Conservation (phyloP, 2,888 invertebrate genomes). For the Standfussiana lucernea region DNA sequence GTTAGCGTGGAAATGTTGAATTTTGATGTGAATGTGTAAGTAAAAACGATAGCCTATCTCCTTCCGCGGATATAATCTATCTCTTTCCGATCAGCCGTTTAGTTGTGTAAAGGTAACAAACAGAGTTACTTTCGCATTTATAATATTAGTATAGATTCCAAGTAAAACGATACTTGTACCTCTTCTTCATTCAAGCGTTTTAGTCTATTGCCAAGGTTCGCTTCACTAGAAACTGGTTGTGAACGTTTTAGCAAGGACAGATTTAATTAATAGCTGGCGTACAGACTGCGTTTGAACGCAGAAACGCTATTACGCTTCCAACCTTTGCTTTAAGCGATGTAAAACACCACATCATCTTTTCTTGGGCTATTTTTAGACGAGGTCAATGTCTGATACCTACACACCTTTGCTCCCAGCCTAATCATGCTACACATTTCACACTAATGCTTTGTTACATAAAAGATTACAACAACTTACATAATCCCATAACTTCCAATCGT, state of each 20-base stretch:
- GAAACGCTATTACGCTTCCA: constrained; percentile 31
- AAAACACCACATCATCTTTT: constrained; percentile 34
- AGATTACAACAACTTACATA: constrained; percentile 40
- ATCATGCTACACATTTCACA: constrained; percentile 18
- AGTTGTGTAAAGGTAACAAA: neutral
- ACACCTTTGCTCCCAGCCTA: constrained; percentile 21
- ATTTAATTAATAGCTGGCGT: constrained; percentile 49
- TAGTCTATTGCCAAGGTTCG: constrained; percentile 56
- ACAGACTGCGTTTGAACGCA: constrained; percentile 35
- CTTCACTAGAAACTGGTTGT: constrained; percentile 57
- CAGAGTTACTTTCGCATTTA: neutral
- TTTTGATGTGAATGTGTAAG: too few species aligned
- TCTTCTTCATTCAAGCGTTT: constrained; percentile 56
- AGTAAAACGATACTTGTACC: constrained; percentile 31
- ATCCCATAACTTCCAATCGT: constrained; percentile 37
- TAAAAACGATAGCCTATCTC: too few species aligned
- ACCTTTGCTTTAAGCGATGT: constrained; percentile 25
- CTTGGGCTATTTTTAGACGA: constrained; percentile 46
- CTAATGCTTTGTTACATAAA: constrained; percentile 29
- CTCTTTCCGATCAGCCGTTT: too few species aligned
- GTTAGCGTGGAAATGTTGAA: too few species aligned
- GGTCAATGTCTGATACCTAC: constrained; percentile 54
- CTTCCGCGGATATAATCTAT: too few species aligned
- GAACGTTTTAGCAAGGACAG: constrained; percentile 56
- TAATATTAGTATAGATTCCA: constrained; percentile 9